A percentile compares a stretch with the other conserved stretches of the same genome.
Conservation (phyloP, 2,888 invertebrate species). For the Drosophila planitibia region DNA sequence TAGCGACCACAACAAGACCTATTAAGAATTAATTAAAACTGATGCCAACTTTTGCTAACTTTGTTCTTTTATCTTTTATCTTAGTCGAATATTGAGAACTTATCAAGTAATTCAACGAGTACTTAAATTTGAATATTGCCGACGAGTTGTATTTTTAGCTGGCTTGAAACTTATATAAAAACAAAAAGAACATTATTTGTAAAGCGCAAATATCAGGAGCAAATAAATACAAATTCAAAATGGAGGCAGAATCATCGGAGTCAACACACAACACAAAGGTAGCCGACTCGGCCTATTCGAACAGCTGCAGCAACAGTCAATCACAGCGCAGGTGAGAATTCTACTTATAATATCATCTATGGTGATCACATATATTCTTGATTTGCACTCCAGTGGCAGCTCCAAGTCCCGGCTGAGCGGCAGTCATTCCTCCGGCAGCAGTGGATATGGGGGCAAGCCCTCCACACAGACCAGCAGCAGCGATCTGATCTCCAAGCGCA, state of each 20-base stretch:
- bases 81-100: background rate
- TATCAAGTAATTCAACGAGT: background rate
- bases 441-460: slow-evolving; percentile 91
- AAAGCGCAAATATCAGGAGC: background rate
- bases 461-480: slow-evolving; percentile 87
- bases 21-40: background rate
- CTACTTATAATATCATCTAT: background rate
- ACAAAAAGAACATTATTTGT: background rate
- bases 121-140: background rate
- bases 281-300: slow-evolving; percentile 93
- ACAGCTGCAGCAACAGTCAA: slow-evolving; percentile 93
- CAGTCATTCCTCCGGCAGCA: slow-evolving; percentile 92
- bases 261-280: slow-evolving; percentile 85
- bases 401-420: slow-evolving; percentile 91
- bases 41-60: background rate
- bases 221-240: slow-evolving; percentile 42
- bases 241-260: slow-evolving; percentile 84
- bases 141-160: background rate
- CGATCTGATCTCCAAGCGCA: slow-evolving; percentile 81
- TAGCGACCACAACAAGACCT: background rate
- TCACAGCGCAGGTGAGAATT: slow-evolving; percentile 90
- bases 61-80: background rate
- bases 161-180: background rate
- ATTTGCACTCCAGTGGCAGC: slow-evolving; percentile 87
- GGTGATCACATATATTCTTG: background rate